These are phyloP conservation scores for Cheilosia impressa DNA, from an alignment of 2,888 invertebrate genomes.

Conservation along the genomic window DNA sequence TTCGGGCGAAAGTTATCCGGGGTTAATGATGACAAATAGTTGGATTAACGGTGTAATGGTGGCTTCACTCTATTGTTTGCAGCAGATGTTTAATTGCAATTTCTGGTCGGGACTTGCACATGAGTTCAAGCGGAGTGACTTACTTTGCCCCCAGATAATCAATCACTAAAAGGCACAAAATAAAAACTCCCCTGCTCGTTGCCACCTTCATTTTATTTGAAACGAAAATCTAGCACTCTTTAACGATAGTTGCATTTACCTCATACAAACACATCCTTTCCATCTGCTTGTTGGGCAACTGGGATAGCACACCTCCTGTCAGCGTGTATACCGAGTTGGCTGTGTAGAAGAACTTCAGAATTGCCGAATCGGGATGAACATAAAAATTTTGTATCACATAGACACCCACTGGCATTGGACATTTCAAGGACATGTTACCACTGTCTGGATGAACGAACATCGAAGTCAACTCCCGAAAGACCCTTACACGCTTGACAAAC, in stretches of 20 bases:
- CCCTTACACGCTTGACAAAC: constrained; percentile 77
- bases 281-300: constrained; percentile 74
- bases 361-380: constrained; percentile 77
- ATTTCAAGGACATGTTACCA: constrained; percentile 79
- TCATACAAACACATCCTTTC: constrained; percentile 77
- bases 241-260: constrained; percentile 79
- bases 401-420: constrained; percentile 78
- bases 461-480: constrained; percentile 78
- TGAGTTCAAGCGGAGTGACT: not conserved
- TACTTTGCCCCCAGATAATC: not conserved
- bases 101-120: too few species aligned
- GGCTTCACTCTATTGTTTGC: too few species aligned
- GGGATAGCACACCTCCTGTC: constrained; percentile 76
- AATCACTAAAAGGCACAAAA: not conserved
- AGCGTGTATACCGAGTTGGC: constrained; percentile 78
- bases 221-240: constrained; percentile 76
- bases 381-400: constrained; percentile 78
- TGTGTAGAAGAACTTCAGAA: constrained; percentile 79
- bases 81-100: too few species aligned
- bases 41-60: not conserved
- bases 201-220: constrained; percentile 18
- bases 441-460: constrained; percentile 76
- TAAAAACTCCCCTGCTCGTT: not conserved
- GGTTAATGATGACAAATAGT: not conserved
- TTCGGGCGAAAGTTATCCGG: not conserved